A percentile compares a stretch with the other conserved stretches of the same genome.
Conservation (phyloP, 2,797 vertebrate species). For the Geotrypetes seraphini region DNA sequence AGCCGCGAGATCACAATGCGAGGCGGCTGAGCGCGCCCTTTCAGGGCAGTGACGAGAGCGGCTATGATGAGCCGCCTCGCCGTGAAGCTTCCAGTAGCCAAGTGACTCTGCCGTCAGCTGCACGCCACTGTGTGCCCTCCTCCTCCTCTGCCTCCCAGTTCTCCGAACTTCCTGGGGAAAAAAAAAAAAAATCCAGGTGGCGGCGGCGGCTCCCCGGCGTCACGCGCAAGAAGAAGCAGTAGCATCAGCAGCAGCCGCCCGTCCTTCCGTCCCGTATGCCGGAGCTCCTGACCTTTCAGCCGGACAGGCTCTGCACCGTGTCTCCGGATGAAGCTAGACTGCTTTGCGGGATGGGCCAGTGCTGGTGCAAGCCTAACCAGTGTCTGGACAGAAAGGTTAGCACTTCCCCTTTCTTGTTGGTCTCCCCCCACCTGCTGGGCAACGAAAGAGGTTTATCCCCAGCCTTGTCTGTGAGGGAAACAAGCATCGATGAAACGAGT, state of each 20-base stretch:
- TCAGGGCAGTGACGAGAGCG: too few relatives aligned
- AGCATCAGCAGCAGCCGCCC: too few relatives aligned
- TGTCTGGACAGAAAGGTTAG: slow-evolving; percentile 78
- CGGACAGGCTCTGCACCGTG: slow-evolving; percentile 13
- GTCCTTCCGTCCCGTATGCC: slow-evolving; percentile 50
- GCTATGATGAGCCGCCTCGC: slow-evolving; percentile 1
- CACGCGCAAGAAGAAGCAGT: slow-evolving; percentile 28
- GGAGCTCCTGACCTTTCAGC: slow-evolving; percentile 6
- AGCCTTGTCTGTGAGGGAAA: too few relatives aligned
- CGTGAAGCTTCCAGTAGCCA: slow-evolving; percentile 3
- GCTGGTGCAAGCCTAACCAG: slow-evolving; percentile 65
- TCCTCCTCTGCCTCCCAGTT: slow-evolving; percentile 1
- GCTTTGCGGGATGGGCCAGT: slow-evolving; percentile 63
- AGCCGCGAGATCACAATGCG: not conserved
- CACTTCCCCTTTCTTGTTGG: slow-evolving; percentile 32
- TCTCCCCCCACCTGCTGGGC: not conserved
- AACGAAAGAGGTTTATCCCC: not conserved
- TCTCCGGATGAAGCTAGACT: slow-evolving; percentile 43
- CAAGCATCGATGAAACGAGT: too few relatives aligned
- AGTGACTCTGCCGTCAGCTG: slow-evolving; percentile 9
- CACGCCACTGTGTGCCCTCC: slow-evolving; percentile 12
- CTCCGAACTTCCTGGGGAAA: slow-evolving; percentile 34
- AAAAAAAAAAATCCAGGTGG: slow-evolving; percentile 29
- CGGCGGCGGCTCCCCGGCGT: slow-evolving; percentile 16
- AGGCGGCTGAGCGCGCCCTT: not conserved